A percentile compares a stretch with the other conserved stretches of the same genome.
Conservation (phyloP, 2,113 vertebrate species). For the Heptranchias perlo region DNA sequence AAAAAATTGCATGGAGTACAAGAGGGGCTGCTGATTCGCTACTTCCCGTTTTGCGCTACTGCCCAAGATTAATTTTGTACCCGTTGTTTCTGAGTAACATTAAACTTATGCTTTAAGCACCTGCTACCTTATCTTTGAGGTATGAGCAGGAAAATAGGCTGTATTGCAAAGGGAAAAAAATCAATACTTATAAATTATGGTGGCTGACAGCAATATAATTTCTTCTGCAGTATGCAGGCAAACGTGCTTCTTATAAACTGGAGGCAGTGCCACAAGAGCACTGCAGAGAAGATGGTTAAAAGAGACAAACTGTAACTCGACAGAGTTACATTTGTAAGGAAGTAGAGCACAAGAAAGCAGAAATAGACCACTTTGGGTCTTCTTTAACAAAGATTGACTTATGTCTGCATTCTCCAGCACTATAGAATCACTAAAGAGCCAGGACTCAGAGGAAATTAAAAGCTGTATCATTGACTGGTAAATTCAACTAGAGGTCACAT, state of each 20-base stretch:
- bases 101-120: neutral
- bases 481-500: neutral
- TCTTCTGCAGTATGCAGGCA: neutral
- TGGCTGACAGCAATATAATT: neutral
- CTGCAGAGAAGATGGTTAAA: neutral
- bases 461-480: neutral
- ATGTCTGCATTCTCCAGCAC: neutral
- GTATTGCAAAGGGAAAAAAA: neutral
- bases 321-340: neutral
- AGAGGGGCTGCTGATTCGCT: neutral
- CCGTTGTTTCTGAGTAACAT: neutral
- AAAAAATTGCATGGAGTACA: neutral
- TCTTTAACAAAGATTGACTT: neutral
- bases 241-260: neutral
- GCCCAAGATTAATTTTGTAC: neutral
- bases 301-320: slow-evolving; percentile 1
- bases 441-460: neutral
- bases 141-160: neutral
- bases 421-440: neutral
- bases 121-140: neutral
- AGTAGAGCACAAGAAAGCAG: neutral
- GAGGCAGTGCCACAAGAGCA: no score
- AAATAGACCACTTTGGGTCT: neutral
- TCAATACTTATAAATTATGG: neutral
- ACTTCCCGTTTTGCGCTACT: neutral